A percentile compares a stretch with the other conserved stretches of the same genome.
Conservation (phyloP, 2,888 invertebrate species). For the Mythimna lalbum region DNA sequence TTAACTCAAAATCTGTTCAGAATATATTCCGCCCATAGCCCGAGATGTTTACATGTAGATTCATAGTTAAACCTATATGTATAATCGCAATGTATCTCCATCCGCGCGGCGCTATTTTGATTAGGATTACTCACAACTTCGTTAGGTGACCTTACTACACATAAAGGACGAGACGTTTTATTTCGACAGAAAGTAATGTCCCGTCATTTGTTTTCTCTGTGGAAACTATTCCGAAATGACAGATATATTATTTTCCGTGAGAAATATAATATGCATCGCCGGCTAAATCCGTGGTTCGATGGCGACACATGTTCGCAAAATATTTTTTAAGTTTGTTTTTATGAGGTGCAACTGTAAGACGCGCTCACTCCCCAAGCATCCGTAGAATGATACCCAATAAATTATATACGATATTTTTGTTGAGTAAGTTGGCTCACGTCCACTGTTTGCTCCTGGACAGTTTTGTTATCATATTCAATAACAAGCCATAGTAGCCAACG, state of each 20-base stretch:
- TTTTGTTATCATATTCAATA: conserved; percentile 77
- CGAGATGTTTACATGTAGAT: not conserved
- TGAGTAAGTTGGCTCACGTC: conserved; percentile 85
- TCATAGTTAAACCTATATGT: not conserved
- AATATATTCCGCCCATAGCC: not conserved
- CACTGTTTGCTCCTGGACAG: conserved; percentile 81
- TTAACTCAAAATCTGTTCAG: too few species aligned
- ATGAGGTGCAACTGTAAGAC: conserved; percentile 87
- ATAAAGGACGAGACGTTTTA: conserved; percentile 71
- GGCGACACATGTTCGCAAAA: conserved; percentile 78
- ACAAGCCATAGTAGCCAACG: conserved; percentile 73
- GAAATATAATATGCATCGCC: conserved; percentile 77
- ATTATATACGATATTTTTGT: conserved; percentile 89
- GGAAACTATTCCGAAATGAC: conserved; percentile 78
- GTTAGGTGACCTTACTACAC: conserved; percentile 65
- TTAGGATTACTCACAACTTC: conserved; percentile 51
- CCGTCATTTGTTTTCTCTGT: conserved; percentile 72
- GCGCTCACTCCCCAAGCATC: conserved; percentile 81
- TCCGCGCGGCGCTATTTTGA: conserved; percentile 50
- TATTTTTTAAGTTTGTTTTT: conserved; percentile 86
- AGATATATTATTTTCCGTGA: conserved; percentile 76
- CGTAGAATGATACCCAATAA: conserved; percentile 87
- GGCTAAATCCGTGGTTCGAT: conserved; percentile 73
- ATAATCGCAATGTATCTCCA: conserved; percentile 32
- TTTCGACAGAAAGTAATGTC: conserved; percentile 75